These are phyloP conservation scores for Drosophila littoralis DNA, from an alignment of 1,140 invertebrate species.

Conservation along the genomic window DNA sequence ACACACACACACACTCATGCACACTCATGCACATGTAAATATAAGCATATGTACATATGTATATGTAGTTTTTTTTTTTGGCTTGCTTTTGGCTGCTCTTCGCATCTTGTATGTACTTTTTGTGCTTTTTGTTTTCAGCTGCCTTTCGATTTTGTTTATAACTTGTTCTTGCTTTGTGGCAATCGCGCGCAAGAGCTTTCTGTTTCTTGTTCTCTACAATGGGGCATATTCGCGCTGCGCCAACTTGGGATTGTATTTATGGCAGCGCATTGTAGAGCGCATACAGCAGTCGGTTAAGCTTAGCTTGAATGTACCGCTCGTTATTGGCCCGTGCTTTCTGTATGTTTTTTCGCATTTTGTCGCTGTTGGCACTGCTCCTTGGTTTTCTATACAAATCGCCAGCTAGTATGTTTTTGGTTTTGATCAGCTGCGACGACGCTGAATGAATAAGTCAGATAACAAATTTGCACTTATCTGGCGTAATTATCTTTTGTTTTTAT, in stretches of 20 bases:
- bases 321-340: conserved; percentile 49
- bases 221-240: background rate
- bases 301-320: background rate
- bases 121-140: conserved; percentile 58
- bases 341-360: conserved; percentile 66
- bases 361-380: conserved; percentile 52
- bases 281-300: conserved; percentile 28
- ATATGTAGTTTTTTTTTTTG: conserved; percentile 29
- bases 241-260: background rate
- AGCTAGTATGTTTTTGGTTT: conserved; percentile 42
- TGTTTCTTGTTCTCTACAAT: conserved; percentile 43
- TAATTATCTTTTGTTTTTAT: conserved; percentile 86
- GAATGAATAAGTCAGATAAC: conserved; percentile 36
- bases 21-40: conserved; percentile 1
- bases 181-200: conserved; percentile 55
- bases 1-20: conserved; percentile 2
- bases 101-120: conserved; percentile 36
- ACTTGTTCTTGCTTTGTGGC: conserved; percentile 67
- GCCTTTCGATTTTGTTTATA: conserved; percentile 80
- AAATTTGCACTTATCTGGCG: conserved; percentile 86
- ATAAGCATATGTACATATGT: conserved; percentile 5
- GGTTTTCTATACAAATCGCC: conserved; percentile 67
- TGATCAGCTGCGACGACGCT: conserved; percentile 41
- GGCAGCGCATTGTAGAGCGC: conserved; percentile 13
- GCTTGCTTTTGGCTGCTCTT: conserved; percentile 34